phyloP scores from a whole-genome alignment of 2,797 vertebrate genomes.

The Hemibagrus guttatus region DNA sequence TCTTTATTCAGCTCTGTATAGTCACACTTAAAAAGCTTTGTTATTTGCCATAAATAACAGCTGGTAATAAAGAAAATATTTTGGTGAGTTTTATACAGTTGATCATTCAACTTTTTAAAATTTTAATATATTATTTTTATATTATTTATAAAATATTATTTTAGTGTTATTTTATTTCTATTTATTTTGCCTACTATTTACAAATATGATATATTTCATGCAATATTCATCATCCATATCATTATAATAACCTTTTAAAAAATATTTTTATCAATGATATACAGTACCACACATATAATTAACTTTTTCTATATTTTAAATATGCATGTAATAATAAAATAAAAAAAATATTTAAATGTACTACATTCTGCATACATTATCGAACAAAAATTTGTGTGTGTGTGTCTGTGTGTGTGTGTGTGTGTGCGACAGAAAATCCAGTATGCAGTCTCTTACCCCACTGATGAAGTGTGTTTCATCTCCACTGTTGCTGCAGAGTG shows the following conservation, averaged over 20 bases:
- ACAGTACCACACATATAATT: neutral
- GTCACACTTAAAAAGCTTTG: neutral
- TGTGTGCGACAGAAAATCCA: neutral
- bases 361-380: neutral
- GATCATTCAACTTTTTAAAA: too few species aligned
- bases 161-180: too few species aligned
- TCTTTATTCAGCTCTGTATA: neutral
- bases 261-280: neutral
- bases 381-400: neutral
- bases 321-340: neutral
- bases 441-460: constrained; percentile 20
- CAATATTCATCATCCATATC: neutral
- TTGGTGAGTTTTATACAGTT: too few species aligned
- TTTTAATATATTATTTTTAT: too few species aligned
- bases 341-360: neutral
- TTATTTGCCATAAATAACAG: neutral
- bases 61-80: neutral
- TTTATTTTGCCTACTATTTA: too few species aligned
- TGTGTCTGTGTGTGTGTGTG: neutral
- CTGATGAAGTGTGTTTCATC: constrained; percentile 23
- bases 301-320: neutral
- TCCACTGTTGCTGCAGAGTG: neutral
- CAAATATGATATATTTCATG: neutral
- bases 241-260: neutral
- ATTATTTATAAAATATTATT: too few species aligned